phyloP scores from a whole-genome alignment of 2,113 vertebrate genomes.

The Pituophis catenifer region DNA sequence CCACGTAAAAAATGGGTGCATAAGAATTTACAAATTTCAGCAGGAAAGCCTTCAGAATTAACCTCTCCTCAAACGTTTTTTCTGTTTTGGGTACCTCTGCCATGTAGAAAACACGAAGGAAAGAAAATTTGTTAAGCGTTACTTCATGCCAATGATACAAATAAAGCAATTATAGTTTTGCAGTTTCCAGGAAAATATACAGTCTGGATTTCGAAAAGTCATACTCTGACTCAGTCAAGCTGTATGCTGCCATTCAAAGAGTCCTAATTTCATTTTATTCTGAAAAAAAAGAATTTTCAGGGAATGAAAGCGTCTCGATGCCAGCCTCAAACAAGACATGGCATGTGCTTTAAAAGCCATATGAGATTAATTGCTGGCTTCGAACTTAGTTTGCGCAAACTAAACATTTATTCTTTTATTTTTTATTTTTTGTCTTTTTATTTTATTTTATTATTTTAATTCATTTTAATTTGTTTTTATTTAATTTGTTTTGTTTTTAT shows the following conservation, averaged over 20 bases:
- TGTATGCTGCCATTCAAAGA: background rate
- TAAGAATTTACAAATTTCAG: conserved; percentile 97
- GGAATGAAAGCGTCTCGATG: background rate
- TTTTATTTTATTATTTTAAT: too few species aligned
- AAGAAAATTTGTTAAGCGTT: background rate
- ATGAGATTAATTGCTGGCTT: background rate
- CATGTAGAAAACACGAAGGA: conserved; percentile 21
- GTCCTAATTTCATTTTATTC: background rate
- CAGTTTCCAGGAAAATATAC: background rate
- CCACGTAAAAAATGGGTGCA: conserved; percentile 97
- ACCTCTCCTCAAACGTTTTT: conserved; percentile 87
- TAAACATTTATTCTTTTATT: background rate
- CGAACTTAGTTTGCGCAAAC: background rate
- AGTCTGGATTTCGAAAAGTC: background rate
- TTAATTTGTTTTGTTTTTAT: too few species aligned
- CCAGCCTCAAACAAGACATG: background rate
- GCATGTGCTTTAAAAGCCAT: background rate
- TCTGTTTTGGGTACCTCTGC: conserved; percentile 94
- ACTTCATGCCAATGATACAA: background rate
- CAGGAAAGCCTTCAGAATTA: conserved; percentile 94
- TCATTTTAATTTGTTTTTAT: too few species aligned
- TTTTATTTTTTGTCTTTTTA: too few species aligned
- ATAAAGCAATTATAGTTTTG: background rate
- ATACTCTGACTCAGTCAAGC: background rate
- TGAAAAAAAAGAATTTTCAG: background rate